These are phyloP conservation scores for Mellivora capensis DNA, from an alignment of 2,113 vertebrate genomes.

Conservation along the genomic window DNA sequence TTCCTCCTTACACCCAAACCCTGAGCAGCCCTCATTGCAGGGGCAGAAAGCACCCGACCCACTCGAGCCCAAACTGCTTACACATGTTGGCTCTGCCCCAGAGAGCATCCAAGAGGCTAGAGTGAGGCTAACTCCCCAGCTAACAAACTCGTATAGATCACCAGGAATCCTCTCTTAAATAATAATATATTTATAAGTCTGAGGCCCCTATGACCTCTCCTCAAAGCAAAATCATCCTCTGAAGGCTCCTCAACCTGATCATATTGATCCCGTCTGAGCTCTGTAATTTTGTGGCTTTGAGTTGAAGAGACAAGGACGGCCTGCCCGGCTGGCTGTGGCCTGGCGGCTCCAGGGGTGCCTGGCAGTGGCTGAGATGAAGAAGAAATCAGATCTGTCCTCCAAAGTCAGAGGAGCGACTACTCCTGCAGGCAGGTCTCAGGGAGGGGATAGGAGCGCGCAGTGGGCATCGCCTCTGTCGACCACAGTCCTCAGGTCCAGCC, in stretches of 20 bases:
- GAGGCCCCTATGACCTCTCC: conserved; percentile 72
- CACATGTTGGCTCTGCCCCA: neutral
- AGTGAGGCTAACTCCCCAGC: neutral
- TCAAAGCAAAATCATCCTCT: conserved; percentile 70
- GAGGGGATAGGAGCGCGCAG: too few relatives aligned
- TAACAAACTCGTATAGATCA: conserved; percentile 45
- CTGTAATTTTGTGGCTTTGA: neutral
- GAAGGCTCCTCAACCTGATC: conserved; percentile 22
- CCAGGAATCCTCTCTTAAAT: conserved; percentile 60
- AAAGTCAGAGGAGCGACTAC: neutral
- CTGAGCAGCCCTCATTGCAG: neutral
- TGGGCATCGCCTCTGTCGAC: neutral
- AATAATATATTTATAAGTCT: conserved; percentile 70
- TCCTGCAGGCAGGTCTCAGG: neutral
- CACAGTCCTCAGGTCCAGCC: neutral
- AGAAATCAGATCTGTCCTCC: neutral
- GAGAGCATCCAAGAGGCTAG: neutral
- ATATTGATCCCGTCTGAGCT: conserved; percentile 64
- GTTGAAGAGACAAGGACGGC: neutral
- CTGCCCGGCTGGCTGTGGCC: neutral
- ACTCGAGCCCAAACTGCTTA: too few relatives aligned
- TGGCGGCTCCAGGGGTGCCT: neutral
- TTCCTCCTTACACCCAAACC: neutral
- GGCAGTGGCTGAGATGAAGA: neutral
- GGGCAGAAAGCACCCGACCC: neutral